These are phyloP conservation scores for Epirrita christyi DNA, from an alignment of 2,888 invertebrate species.

Conservation along the genomic window DNA sequence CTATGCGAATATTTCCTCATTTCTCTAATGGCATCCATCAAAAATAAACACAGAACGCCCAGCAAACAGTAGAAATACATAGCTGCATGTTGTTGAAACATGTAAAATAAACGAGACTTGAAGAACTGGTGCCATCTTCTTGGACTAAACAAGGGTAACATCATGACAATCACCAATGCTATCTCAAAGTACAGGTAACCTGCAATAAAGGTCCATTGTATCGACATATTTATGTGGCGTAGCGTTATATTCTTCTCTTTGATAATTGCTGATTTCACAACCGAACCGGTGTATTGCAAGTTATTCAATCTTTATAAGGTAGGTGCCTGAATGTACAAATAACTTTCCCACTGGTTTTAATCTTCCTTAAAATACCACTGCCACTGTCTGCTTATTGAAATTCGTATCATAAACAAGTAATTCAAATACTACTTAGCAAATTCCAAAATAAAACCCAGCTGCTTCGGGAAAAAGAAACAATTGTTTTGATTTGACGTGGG, in stretches of 20 bases:
- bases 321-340: too few relatives aligned
- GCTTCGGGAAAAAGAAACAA: too few relatives aligned
- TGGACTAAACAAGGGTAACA: constrained; percentile 89
- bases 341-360: too few relatives aligned
- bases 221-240: constrained; percentile 91
- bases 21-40: constrained; percentile 89
- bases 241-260: too few relatives aligned
- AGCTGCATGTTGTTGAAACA: constrained; percentile 86
- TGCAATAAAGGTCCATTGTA: constrained; percentile 92
- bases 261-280: constrained; percentile 19
- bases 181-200: constrained; percentile 90
- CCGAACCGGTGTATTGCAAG: neutral
- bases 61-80: constrained; percentile 87
- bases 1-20: constrained; percentile 88
- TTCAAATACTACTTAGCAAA: too few relatives aligned
- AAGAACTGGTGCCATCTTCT: constrained; percentile 91
- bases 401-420: too few relatives aligned
- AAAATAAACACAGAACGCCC: constrained; percentile 86
- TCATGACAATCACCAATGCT: constrained; percentile 85
- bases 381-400: too few relatives aligned
- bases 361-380: too few relatives aligned
- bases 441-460: too few relatives aligned
- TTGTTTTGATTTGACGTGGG: too few relatives aligned
- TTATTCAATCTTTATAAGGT: neutral
- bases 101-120: constrained; percentile 87